Percentiles rank a stretch among this genome's conserved stretches.
Conservation (phyloP, 2,113 vertebrate genomes). For the Calidris pugnax region DNA sequence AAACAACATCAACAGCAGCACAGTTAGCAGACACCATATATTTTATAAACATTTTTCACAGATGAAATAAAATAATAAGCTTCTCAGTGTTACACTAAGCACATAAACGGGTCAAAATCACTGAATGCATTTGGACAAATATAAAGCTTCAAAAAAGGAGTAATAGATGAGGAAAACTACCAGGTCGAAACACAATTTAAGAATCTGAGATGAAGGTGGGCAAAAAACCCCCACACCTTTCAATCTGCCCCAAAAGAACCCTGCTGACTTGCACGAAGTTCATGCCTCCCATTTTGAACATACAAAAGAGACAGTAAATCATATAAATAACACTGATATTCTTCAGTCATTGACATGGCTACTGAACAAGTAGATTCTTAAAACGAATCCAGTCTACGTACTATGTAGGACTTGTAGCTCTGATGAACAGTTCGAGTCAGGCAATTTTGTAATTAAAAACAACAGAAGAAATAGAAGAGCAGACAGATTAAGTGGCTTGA, state of each 20-base stretch:
- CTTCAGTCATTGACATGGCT: background rate
- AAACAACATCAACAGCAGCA: background rate
- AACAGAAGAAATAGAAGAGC: conserved; percentile 4
- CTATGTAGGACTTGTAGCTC: background rate
- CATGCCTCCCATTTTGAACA: background rate
- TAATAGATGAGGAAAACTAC: background rate
- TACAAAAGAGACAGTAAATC: background rate
- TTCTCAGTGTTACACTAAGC: background rate
- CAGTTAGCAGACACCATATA: background rate
- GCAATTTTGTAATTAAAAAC: conserved; percentile 11
- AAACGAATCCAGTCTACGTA: background rate
- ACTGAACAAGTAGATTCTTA: background rate
- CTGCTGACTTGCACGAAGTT: accelerated
- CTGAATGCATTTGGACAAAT: background rate
- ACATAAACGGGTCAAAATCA: background rate
- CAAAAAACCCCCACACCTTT: background rate
- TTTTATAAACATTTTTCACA: background rate
- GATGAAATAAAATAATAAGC: background rate
- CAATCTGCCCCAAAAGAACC: background rate
- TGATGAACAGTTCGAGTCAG: background rate
- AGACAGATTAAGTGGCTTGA: conserved; percentile 4
- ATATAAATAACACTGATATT: background rate
- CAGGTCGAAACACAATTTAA: background rate
- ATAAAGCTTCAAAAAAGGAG: background rate
- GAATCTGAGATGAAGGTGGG: background rate